Evolutionary conservation across 2,113 vertebrate genomes (phyloP).

Genomic region (Antechinus stuartii): DNA sequence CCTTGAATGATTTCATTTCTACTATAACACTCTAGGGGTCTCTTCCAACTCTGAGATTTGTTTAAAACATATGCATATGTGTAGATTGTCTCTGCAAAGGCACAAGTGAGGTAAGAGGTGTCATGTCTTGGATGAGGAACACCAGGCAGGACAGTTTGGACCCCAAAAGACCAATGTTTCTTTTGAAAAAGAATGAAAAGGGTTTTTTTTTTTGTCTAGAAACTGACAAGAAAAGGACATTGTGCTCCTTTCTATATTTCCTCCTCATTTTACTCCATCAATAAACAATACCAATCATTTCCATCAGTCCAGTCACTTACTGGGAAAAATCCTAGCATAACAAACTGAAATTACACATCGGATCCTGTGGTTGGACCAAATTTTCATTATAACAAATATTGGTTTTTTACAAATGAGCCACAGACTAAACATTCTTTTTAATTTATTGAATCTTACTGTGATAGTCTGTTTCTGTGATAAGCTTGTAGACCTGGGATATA

Average conservation of each 20-base stretch:
- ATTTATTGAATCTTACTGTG: not conserved
- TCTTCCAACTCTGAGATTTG: not conserved
- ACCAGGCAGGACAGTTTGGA: not conserved
- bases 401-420: not conserved
- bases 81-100: not conserved
- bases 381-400: not conserved
- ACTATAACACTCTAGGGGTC: not conserved
- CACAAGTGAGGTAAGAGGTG: not conserved
- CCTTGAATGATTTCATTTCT: not conserved
- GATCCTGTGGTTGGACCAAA: not conserved
- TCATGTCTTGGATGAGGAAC: not conserved
- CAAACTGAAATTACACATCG: not conserved
- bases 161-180: not conserved
- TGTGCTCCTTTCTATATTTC: not conserved
- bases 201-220: not conserved
- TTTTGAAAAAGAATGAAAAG: slow-evolving; percentile 31
- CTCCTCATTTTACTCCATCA: not conserved
- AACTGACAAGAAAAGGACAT: slow-evolving; percentile 10
- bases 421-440: too few species aligned
- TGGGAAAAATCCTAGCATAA: not conserved
- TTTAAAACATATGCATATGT: not conserved
- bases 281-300: not conserved
- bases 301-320: not conserved
- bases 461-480: not conserved
- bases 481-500: not conserved